Evolutionary conservation across 1,140 invertebrate genomes (phyloP), one percentile per base, ranked within the genome.

Genomic region (Ips typographus): DNA sequence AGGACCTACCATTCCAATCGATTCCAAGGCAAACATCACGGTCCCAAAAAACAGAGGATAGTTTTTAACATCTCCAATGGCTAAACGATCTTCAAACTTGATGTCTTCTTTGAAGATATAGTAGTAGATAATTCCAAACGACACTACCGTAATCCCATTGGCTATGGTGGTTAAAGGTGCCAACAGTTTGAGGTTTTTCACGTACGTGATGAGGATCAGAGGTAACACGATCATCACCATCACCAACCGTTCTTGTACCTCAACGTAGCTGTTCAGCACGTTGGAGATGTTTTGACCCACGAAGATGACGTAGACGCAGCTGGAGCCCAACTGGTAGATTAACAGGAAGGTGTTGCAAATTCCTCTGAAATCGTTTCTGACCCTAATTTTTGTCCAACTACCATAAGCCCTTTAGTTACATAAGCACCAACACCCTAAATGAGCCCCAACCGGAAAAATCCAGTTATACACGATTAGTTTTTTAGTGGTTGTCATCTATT

Each of bases 251-350:
- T 89, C 72, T 72, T 86, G 80, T 1, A 85, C 73, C 1, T 76
- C 74, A 1, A 71, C 71, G 62, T 83, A 80, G 44, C 71, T 72
- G 72, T 82, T 76, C 73, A 83, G 83, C 71, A 90, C 89, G 73
- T 82, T 79, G 77, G 88, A 83, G 5, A 91, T 80, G 78, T 90
- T 95, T 38, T 84, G 85, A 1, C 91, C 85, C 56, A 95, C 89
- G 77, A 95, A 95, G 0, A 95, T 88, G 37, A 92, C 86, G 78
- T 96, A 96, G 2, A 95, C 92, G 80, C 92, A 93, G 77, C 93
- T 94, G 71, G 93, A 91, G 42, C 94, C 94, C 76, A 95, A 80
- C 80, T 96, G 94, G 74, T 93, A 94, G 53, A 94, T 83, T 49
- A 49, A 2, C 44, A 49, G 44, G 44, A 49, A 49, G 1, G 22